Evolutionary conservation across 2,888 invertebrate species (phyloP), one percentile per base, ranked within the genome.

Genomic region (Sminthurides aquaticus): DNA sequence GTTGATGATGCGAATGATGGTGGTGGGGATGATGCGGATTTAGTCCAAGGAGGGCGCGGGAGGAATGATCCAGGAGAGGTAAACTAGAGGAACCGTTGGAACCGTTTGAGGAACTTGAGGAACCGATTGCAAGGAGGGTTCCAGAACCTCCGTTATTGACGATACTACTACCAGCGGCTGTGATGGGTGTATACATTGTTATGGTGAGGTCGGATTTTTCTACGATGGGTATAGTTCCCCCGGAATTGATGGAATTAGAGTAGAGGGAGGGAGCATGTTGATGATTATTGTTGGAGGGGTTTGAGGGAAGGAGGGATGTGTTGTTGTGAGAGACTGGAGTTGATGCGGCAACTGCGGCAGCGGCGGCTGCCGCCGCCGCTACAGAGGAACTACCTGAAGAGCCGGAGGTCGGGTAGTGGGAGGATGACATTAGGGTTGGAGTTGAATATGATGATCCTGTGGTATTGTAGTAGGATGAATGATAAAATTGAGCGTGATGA

Each of bases 121-220:
- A n/a, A 20, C 43, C 48, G 8, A 43, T 15, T 3, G 28, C 57
- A 2, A 57, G 27, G 2, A 25, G 27, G 57, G 28, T n/a, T 11
- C 29, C 28, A n/a, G 43, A 28, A 28, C 52, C 54, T 52, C 25
- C 48, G 49, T 8, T 60, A 20, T 29, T 5, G 11, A 27, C 29
- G 1, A 24, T 26, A 66, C 27, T 60, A 65, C 24, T 65, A 61
- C 20, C 64, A 62, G n/a, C 66, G 61, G n/a, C 61, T 60, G 29
- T 67, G 28, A 65, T 66, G 56, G 71, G 69, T 11, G 71, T 69
- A 57, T 74, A 74, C 71, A 74, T 72, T 20, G 73, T 72, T 57
- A 74, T 72, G 2, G 72, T 74, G 25, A 74, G 56, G 59, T 74
- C 74, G 20, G 74, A 74, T 55, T 72, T 72, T 43, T 70, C 71